Evolutionary conservation across 2,888 invertebrate genomes (phyloP).

Genomic region (Geophilus truncorum): DNA sequence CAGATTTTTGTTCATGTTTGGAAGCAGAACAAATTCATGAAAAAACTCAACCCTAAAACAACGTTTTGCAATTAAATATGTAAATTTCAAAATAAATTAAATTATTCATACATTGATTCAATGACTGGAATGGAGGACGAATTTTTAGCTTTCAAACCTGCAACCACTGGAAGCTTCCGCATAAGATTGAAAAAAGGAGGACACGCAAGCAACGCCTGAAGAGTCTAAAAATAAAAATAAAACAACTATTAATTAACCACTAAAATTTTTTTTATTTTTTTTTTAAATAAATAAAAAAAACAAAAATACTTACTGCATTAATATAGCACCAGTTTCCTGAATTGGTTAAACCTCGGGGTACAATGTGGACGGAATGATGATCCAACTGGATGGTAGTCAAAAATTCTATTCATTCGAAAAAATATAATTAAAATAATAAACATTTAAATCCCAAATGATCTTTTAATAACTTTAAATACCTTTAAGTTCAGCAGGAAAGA

Average conservation of each 20-base stretch:
- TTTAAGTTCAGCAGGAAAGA: not conserved
- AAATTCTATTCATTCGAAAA: not conserved
- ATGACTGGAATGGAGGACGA: slow-evolving; percentile 66
- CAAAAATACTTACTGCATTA: slow-evolving; percentile 60
- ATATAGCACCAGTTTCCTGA: slow-evolving; percentile 95
- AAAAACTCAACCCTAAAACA: slow-evolving; percentile 65
- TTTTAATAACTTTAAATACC: not conserved
- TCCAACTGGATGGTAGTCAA: slow-evolving; percentile 26
- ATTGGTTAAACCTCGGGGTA: slow-evolving; percentile 87
- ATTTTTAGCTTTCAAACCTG: slow-evolving; percentile 42
- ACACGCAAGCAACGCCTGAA: slow-evolving; percentile 89
- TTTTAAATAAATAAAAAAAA: slow-evolving; percentile 37
- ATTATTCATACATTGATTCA: slow-evolving; percentile 76
- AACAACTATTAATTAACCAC: not conserved
- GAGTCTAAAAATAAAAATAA: slow-evolving; percentile 53
- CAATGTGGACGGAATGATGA: slow-evolving; percentile 54
- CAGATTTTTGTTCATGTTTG: not conserved
- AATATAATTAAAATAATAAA: not conserved
- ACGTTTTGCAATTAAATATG: not conserved
- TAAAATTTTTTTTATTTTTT: not conserved
- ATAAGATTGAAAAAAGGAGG: slow-evolving; percentile 92
- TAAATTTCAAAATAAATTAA: not conserved
- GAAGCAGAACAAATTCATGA: slow-evolving; percentile 54
- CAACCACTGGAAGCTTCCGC: slow-evolving; percentile 64
- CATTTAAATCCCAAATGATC: not conserved